Evolutionary conservation across 2,888 invertebrate genomes (phyloP).

Genomic region (Hirtodrosophila duncani): DNA sequence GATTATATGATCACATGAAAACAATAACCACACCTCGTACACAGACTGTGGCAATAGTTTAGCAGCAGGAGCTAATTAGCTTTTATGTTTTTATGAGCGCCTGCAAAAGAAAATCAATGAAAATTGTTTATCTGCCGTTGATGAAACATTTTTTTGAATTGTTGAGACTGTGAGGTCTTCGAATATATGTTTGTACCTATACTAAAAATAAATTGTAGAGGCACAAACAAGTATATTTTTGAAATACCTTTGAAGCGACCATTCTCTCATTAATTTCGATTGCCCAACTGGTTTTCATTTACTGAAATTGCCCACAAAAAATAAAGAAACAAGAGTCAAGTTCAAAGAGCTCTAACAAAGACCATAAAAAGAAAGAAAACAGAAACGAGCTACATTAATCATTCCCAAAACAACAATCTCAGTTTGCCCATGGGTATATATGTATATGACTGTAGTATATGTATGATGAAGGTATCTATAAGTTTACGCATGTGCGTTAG

Average conservation of each 20-base stretch:
- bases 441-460: neutral
- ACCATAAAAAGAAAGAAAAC: slow-evolving; percentile 13
- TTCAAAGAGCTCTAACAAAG: slow-evolving; percentile 21
- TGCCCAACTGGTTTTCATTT: slow-evolving; percentile 52
- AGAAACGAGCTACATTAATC: slow-evolving; percentile 44
- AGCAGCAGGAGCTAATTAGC: slow-evolving; percentile 44
- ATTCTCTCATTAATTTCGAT: slow-evolving; percentile 30
- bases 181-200: too few relatives aligned
- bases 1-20: too few relatives aligned
- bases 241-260: neutral
- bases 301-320: slow-evolving; percentile 5
- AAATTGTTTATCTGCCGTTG: slow-evolving; percentile 8
- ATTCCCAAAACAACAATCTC: slow-evolving; percentile 30
- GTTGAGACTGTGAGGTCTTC: neutral
- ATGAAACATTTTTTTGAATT: slow-evolving; percentile 1
- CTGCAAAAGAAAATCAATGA: slow-evolving; percentile 33
- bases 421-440: neutral
- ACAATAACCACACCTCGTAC: too few relatives aligned
- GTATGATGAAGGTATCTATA: slow-evolving; percentile 6
- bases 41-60: neutral
- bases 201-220: too few relatives aligned
- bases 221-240: too few relatives aligned
- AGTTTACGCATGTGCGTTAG: slow-evolving; percentile 67
- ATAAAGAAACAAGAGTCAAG: slow-evolving; percentile 24
- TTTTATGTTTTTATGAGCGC: slow-evolving; percentile 50